Evolutionary conservation across 2,888 invertebrate species (phyloP).

Genomic region (Eupithecia abbreviata): DNA sequence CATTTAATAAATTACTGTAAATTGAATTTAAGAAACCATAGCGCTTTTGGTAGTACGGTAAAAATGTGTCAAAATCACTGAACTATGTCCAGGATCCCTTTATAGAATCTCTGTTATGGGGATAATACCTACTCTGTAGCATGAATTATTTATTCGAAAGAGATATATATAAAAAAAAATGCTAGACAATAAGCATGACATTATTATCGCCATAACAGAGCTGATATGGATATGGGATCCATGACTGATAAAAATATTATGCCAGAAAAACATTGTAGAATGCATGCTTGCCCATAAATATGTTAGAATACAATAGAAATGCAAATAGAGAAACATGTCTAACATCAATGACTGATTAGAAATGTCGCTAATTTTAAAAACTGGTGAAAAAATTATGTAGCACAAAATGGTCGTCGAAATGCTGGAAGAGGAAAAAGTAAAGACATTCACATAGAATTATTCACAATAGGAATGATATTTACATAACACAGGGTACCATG

Average conservation of each 20-base stretch:
- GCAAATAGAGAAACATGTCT: background rate
- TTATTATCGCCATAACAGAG: background rate
- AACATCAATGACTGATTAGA: background rate
- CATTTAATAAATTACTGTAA: background rate
- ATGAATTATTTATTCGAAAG: no score
- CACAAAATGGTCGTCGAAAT: slow-evolving; percentile 17
- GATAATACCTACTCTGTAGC: no score
- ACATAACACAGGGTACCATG: slow-evolving; percentile 43
- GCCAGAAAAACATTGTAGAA: background rate
- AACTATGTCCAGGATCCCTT: no score
- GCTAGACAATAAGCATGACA: background rate
- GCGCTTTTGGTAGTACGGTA: background rate
- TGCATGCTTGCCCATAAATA: background rate
- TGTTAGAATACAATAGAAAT: background rate
- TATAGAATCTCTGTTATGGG: no score
- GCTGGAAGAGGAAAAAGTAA: slow-evolving; percentile 19
- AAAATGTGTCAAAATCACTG: background rate
- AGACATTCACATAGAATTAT: slow-evolving; percentile 32
- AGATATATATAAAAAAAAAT: no score
- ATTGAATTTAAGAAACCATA: background rate
- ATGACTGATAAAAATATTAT: background rate
- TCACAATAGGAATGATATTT: slow-evolving; percentile 43
- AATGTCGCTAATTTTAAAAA: background rate
- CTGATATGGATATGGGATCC: background rate
- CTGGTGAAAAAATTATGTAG: slow-evolving; percentile 6